phyloP scores from a whole-genome alignment of 2,888 invertebrate genomes.

The Sturmia bella region DNA sequence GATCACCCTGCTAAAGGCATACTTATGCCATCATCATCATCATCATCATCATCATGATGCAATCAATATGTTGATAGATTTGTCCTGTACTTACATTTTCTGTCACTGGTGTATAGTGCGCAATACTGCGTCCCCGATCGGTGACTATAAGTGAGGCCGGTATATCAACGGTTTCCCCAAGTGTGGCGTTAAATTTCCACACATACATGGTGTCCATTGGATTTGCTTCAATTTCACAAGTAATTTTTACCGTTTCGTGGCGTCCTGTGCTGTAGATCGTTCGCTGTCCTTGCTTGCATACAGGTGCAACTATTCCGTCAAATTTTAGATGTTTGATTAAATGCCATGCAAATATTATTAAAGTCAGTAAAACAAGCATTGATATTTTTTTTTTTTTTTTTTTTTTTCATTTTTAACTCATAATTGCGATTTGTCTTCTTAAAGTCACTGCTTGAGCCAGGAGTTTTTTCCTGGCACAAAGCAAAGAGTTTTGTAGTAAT shows the following conservation, averaged over 20 bases:
- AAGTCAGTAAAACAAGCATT: not conserved
- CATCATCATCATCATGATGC: too few relatives aligned
- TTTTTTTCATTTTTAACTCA: too few relatives aligned
- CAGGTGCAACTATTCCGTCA: slow-evolving; percentile 85
- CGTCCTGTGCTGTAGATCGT: slow-evolving; percentile 88
- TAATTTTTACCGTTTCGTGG: slow-evolving; percentile 86
- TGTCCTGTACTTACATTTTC: slow-evolving; percentile 82
- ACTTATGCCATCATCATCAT: too few relatives aligned
- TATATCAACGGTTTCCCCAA: slow-evolving; percentile 86
- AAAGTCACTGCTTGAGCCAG: too few relatives aligned
- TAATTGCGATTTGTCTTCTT: too few relatives aligned
- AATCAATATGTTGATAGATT: too few relatives aligned
- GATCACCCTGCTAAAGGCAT: too few relatives aligned
- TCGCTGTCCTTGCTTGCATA: slow-evolving; percentile 87
- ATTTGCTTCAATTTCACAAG: slow-evolving; percentile 89
- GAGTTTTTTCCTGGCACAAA: too few relatives aligned
- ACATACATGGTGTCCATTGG: slow-evolving; percentile 87
- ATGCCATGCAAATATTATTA: slow-evolving; percentile 15
- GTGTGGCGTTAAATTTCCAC: slow-evolving; percentile 90
- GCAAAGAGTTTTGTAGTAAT: too few relatives aligned
- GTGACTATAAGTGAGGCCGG: slow-evolving; percentile 85
- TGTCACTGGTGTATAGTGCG: slow-evolving; percentile 87
- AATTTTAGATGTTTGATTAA: slow-evolving; percentile 54
- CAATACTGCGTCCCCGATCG: slow-evolving; percentile 85
- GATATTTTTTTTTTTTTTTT: too few relatives aligned